Evolutionary conservation across 2,797 vertebrate species (phyloP), one percentile per base, ranked within the genome.

Genomic region (Glyptemys insculpta): DNA sequence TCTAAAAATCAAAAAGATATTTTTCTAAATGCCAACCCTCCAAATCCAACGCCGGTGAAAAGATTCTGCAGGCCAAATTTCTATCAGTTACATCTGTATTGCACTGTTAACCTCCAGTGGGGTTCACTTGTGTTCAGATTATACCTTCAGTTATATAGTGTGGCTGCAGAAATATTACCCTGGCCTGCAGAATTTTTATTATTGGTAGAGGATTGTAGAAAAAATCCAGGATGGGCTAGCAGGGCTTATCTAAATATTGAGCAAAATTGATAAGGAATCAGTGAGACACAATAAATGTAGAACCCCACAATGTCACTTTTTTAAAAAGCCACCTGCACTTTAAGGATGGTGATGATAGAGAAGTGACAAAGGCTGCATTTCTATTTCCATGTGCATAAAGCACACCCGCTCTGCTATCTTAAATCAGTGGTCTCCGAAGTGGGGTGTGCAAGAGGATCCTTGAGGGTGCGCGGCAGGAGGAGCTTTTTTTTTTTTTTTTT

Each of bases 1-100:
- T 89, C 94, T 81, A 56, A 83, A 44, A 47, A 72, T 93, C n/a
- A 92, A 86, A 92, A 85, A 87, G 81, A 50, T n/a, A 1, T 74
- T 6, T 89, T 91, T 94, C 76, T 81, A 5, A 88, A n/a, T 41
- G 87, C 12, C 31, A 52, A 50, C 7, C 12, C 31, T 81, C 44
- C 31, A 88, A 89, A 76, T 21, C 4, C n/a, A 49, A 31, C 21
- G 21, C 15, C 49, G 57, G 11, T 57, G 50, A 47, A 74, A 80
- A 27, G 10, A 3, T 54, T 86, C 59, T 87, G 50, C 31, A n/a
- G 52, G n/a, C 29, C 14, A 12, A 21, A 31, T 52, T 47, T 27
- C 21, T 78, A 47, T 82, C 62, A 83, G 68, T 8, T 86, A 0
- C 12, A 2, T 76, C 80, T 83, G 53, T 12, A 41, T 16, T n/a